Evolutionary conservation across 2,888 invertebrate species (phyloP).

Genomic region (Pristionchus arcanus): DNA sequence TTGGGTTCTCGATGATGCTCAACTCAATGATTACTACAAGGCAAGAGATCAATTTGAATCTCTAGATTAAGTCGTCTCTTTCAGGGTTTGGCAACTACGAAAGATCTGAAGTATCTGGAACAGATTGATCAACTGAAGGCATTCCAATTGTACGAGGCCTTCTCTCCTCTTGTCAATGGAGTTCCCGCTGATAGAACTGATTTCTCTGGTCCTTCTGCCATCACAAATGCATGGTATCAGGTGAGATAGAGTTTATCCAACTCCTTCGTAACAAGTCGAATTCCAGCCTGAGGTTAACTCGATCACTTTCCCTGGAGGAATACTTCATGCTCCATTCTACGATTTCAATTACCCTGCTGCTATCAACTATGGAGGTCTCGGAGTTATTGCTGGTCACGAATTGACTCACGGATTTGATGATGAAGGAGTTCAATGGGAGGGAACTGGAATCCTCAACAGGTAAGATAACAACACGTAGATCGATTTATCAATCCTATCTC

Average conservation of each 20-base stretch:
- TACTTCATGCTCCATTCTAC: slow-evolving; percentile 75
- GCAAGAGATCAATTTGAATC: neutral
- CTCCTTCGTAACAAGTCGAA: neutral
- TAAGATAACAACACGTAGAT: neutral
- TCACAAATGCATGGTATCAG: slow-evolving; percentile 55
- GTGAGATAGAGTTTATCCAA: neutral
- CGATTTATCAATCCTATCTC: neutral
- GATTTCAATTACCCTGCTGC: slow-evolving; percentile 74
- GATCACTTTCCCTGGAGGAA: slow-evolving; percentile 77
- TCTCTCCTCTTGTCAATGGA: slow-evolving; percentile 5
- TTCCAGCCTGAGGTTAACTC: slow-evolving; percentile 73
- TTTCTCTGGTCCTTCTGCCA: slow-evolving; percentile 42
- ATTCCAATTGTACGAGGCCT: slow-evolving; percentile 45
- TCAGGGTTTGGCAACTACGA: neutral
- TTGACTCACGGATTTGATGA: slow-evolving; percentile 97
- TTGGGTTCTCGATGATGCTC: slow-evolving; percentile 67
- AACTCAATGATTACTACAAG: slow-evolving; percentile 66
- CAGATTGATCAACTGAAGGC: slow-evolving; percentile 19
- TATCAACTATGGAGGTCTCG: slow-evolving; percentile 91
- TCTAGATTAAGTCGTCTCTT: neutral
- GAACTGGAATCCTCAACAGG: slow-evolving; percentile 68
- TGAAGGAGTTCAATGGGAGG: slow-evolving; percentile 77
- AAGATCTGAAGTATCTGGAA: neutral
- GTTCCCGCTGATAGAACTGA: slow-evolving; percentile 48
- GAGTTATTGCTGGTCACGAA: slow-evolving; percentile 98